phyloP scores from a whole-genome alignment of 2,797 vertebrate genomes.

The Phataginus tricuspis region DNA sequence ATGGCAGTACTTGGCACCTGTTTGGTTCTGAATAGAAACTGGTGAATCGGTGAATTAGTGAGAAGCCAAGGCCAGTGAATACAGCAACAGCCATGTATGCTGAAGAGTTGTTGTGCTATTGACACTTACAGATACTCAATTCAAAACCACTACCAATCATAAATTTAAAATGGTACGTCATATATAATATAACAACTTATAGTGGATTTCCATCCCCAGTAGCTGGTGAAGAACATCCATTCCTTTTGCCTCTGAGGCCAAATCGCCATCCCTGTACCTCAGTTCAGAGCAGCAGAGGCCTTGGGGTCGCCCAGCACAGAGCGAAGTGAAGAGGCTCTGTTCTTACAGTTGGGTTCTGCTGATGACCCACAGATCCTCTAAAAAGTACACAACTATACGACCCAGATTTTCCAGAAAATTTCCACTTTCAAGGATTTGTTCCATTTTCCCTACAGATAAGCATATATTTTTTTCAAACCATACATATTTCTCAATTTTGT shows the following conservation, averaged over 20 bases:
- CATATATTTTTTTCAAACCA: neutral
- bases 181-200: neutral
- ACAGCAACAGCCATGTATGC: neutral
- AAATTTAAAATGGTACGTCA: neutral
- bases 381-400: neutral
- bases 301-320: neutral
- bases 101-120: neutral
- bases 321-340: neutral
- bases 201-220: neutral
- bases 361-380: neutral
- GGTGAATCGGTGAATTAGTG: neutral
- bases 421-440: constrained; percentile 32
- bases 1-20: neutral
- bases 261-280: neutral
- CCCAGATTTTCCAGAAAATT: constrained; percentile 52
- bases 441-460: constrained; percentile 24
- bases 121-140: neutral
- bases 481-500: constrained; percentile 41
- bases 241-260: neutral
- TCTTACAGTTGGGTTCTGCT: neutral
- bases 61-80: neutral
- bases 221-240: neutral
- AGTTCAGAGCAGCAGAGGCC: neutral
- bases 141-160: neutral
- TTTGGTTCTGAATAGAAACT: neutral